Base-by-base conservation (phyloP, 2,888 invertebrate species). In the Dicranocentrus wangi region DNA sequence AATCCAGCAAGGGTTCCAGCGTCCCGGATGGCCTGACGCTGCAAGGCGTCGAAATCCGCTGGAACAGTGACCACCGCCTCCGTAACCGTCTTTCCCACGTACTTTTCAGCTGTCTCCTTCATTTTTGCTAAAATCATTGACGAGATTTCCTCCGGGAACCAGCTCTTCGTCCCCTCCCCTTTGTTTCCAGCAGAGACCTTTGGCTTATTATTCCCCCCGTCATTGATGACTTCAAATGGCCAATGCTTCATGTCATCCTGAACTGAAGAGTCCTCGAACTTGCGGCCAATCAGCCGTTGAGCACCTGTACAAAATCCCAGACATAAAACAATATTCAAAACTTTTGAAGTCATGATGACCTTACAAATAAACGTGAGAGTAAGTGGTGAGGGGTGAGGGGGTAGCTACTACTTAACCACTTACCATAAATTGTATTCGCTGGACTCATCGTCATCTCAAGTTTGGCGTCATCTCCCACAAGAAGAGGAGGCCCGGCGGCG, bases 181-280 rank as follows among this genome's bases (percentile, higher is more conserved):
- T 92, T 92, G 89, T 91, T 92, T 21, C 71, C 72, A 1, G 79
- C 81, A 23, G 81, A 25, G 23, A 84, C 19, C n/a, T 53, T 47
- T 19, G 84, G 82, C 23, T 77, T 76, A 7, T n/a, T n/a, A n/a
- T 69, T n/a, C n/a, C n/a, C 93, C 93, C 91, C 91, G 88, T 93
- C 93, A 88, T 91, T 93, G 87, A 93, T 90, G 1, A 97, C 96
- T 88, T 93, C 94, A 88, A 97, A 97, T 63, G 97, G 97, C 94
- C 96, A 97, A 89, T 94, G 94, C 90, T 96, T 95, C 92, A 97
- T 94, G 89, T 98, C 97, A 63, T 92, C 93, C 90, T 97, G 97
- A 76, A 98, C 95, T n/a, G 94, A 93, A 55, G 90, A 90, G 89
- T 97, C 96, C 87, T 94, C 93, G 89, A 93, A 98, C 87, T 94